Evolutionary conservation across 1,140 invertebrate species (phyloP).

Genomic region (Lanistes nyassanus): DNA sequence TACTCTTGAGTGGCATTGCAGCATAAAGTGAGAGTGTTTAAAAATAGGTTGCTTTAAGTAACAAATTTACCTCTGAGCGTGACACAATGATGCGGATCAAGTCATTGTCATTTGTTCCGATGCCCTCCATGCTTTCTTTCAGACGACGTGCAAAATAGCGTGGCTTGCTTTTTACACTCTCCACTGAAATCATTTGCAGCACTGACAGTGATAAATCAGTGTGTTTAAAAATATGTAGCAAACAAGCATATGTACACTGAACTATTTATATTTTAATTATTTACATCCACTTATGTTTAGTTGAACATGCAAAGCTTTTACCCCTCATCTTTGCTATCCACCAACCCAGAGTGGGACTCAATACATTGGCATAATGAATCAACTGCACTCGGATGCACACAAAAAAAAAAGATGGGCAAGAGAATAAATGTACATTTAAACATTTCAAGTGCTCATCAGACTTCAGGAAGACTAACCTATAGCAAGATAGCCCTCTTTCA

Average conservation of each 20-base stretch:
- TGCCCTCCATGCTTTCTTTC: conserved; percentile 36
- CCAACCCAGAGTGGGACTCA: no score
- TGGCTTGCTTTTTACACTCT: conserved; percentile 39
- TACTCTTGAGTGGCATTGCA: no score
- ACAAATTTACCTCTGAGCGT: conserved; percentile 46
- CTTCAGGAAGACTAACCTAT: conserved; percentile 37
- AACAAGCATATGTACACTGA: neutral
- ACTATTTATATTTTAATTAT: neutral
- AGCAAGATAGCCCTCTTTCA: conserved; percentile 56
- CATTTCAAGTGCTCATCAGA: neutral
- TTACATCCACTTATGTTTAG: neutral
- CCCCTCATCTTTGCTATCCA: no score
- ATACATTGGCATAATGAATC: no score
- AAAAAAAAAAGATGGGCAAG: no score
- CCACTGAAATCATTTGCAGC: conserved; percentile 36
- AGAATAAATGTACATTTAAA: neutral
- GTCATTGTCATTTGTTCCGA: conserved; percentile 48
- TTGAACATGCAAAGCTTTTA: no score
- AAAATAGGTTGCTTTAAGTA: no score
- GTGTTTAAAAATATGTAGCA: conserved; percentile 2
- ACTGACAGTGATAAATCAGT: neutral
- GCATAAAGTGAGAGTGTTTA: no score
- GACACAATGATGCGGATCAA: conserved; percentile 52
- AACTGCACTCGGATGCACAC: no score
- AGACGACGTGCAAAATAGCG: conserved; percentile 50